These are phyloP conservation scores for Aldabrachelys gigantea DNA, from an alignment of 2,113 vertebrate genomes.

Conservation along the genomic window DNA sequence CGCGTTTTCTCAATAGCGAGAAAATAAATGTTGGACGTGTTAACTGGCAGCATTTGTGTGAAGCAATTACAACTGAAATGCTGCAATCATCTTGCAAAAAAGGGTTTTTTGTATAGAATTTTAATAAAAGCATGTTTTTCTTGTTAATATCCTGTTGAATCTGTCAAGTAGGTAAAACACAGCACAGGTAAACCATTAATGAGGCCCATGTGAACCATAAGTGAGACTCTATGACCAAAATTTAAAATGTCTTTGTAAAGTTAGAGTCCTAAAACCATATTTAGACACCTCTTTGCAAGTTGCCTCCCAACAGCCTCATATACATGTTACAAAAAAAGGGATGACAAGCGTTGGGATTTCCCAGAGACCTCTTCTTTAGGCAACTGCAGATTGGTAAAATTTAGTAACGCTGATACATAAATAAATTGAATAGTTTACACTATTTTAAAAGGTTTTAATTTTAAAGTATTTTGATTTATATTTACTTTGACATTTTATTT, in stretches of 20 bases:
- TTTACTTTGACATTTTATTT: not conserved
- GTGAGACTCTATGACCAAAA: not conserved
- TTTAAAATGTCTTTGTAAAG: fast-evolving
- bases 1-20: not conserved
- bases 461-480: not conserved
- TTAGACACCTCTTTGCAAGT: not conserved
- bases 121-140: constrained; percentile 5
- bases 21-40: constrained; percentile 10
- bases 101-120: constrained; percentile 6
- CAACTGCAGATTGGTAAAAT: not conserved
- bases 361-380: not conserved
- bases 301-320: not conserved
- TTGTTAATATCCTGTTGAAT: constrained; percentile 39
- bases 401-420: not conserved
- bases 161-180: constrained; percentile 24
- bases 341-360: not conserved
- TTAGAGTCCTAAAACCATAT: not conserved
- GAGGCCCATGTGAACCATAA: not conserved
- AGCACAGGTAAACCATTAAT: not conserved
- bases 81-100: not conserved
- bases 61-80: constrained; percentile 28
- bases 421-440: not conserved
- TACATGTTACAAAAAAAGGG: not conserved
- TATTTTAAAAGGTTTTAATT: not conserved
- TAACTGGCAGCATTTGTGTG: constrained; percentile 32